Evolutionary conservation across 2,113 vertebrate species (phyloP), one percentile per base, ranked within the genome.

Genomic region (Gopherus evgoodei): DNA sequence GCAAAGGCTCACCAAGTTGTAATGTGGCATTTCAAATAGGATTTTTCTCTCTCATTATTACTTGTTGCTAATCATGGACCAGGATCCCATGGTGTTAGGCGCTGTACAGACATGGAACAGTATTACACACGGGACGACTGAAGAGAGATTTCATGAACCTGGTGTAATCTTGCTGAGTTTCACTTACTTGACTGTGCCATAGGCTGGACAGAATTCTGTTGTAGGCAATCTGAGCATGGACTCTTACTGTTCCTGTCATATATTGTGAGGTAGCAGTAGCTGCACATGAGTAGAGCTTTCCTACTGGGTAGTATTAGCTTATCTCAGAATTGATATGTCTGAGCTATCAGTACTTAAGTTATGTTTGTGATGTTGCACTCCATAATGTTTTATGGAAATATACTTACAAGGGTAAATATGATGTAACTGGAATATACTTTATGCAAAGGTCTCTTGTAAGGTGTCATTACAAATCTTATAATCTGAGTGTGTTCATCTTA

Each of bases 1-100:
- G 76, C 31, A 29, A 44, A 38, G 65, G 16, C 31, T 35, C 42
- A 16, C 22, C 0, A 0, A 81, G 5, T 90, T 91, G 72, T 29
- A 7, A 0, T 5, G 19, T 57, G 29, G 50, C 65, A 31, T n/a
- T 54, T 95, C 35, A 25, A 16, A 79, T 1, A 25, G 76, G 72
- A 44, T 3, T 17, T 54, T 72, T 49, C 76, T 83, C 59, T 65
- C 62, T 65, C 29, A 14, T 31, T 65, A 12, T 11, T 35, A 8
- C 62, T 35, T 65, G 14, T 65, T 65, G 31, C 31, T 16, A 7
- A 17, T 35, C 29, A 35, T 65, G 29, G 31, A 59, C 62, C 62
- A 65, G 62, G 62, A 8, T 31, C 62, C 57, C 57, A 6, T 59
- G 29, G 27, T 17, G 7, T 65, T 65, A 17, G 31, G 62, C 7